A percentile compares a stretch with the other conserved stretches of the same genome.
Evolutionary conservation across 2,888 invertebrate species (phyloP).

Genomic region (Melanophora roralis): DNA sequence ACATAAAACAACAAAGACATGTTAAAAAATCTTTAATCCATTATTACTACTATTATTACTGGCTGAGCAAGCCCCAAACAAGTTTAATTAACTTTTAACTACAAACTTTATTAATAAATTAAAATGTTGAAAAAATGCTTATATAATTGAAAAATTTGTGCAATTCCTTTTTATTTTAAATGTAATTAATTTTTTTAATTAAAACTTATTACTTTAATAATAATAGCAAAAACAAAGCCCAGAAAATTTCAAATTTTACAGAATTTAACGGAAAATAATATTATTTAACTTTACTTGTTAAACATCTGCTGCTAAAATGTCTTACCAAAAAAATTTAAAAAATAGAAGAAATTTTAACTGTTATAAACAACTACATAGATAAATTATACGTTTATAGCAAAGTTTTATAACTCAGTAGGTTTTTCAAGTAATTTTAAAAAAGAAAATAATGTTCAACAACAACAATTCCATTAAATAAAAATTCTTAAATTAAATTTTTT

Average conservation of each 20-base stretch:
- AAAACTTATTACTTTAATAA: conserved; percentile 8
- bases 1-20: background rate
- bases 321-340: background rate
- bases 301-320: conserved; percentile 57
- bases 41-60: conserved; percentile 11
- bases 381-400: conserved; percentile 6
- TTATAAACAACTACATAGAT: background rate
- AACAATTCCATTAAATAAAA: no score
- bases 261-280: conserved; percentile 3
- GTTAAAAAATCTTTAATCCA: background rate
- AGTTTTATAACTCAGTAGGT: conserved; percentile 13
- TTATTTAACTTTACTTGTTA: conserved; percentile 39
- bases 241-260: conserved; percentile 11
- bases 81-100: conserved; percentile 1
- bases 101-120: background rate
- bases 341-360: conserved; percentile 29
- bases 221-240: background rate
- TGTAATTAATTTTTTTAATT: background rate
- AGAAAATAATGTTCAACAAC: conserved; percentile 22
- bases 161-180: conserved; percentile 23
- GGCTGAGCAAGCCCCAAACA: background rate
- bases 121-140: background rate
- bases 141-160: conserved; percentile 31
- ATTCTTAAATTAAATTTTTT: conserved; percentile 20
- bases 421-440: conserved; percentile 6